Base-by-base conservation (phyloP, 1,140 invertebrate genomes). In the Harlomillsia oculata region DNA sequence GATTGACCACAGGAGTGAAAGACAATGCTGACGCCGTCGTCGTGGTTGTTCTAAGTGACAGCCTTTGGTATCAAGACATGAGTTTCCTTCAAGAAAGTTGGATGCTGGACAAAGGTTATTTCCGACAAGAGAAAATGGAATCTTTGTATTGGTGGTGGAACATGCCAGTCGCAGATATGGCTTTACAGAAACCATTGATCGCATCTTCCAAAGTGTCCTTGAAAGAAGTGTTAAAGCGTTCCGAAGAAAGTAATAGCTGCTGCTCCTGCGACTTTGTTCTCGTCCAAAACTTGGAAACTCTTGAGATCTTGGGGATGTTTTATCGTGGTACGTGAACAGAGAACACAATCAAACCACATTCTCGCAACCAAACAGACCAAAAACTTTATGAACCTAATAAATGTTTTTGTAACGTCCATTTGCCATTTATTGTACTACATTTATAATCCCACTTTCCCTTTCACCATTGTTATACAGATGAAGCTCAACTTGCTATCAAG, bases 141-240 rank as follows among this genome's bases (percentile, higher is more conserved):
- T 48, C 45, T 13, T 21, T 48, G 16, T 48, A 48, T 9, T 48
- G 45, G 45, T 48, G 45, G 45, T 48, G 34, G 13, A 32, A 48
- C 13, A 48, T 48, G 45, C 45, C 45, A 20, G 8, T 48, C 6
- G 34, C 36, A 32, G 45, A 48, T 32, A 48, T 48, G 14, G 21
- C 30, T 20, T 32, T 48, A 32, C 28, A 32, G 29, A 48, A 48
- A n/a, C n/a, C n/a, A n/a, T n/a, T n/a, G n/a, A n/a, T n/a, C n/a
- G n/a, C n/a, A n/a, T n/a, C n/a, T n/a, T n/a, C n/a, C n/a, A n/a
- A n/a, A n/a, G n/a, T n/a, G n/a, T n/a, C n/a, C n/a, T n/a, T n/a
- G n/a, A n/a, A n/a, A n/a, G n/a, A n/a, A n/a, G n/a, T n/a, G n/a
- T n/a, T n/a, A n/a, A n/a, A n/a, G n/a, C n/a, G n/a, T n/a, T n/a